Conservation (phyloP, 2,888 invertebrate genomes). For the Yponomeuta malinellus region DNA sequence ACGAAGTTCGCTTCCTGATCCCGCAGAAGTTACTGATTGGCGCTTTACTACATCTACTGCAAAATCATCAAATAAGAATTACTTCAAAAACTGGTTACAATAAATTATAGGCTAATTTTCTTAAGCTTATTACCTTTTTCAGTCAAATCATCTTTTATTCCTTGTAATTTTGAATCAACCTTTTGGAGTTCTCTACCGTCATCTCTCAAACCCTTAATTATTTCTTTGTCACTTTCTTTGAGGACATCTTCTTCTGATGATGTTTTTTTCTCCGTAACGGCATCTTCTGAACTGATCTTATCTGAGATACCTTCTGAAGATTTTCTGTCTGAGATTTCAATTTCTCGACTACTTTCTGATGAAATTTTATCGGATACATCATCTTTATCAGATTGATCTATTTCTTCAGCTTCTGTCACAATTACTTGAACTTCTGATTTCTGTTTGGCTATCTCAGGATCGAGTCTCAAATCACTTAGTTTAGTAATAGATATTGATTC, state of each 20-base stretch:
- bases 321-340: conserved; percentile 69
- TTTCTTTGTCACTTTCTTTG: conserved; percentile 34
- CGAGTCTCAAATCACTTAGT: conserved; percentile 54
- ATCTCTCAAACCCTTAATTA: conserved; percentile 25
- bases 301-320: conserved; percentile 72
- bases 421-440: conserved; percentile 67
- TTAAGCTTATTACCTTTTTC: conserved; percentile 40
- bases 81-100: not conserved
- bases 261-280: conserved; percentile 69
- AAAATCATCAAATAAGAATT: not conserved
- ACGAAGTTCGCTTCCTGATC: conserved; percentile 62
- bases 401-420: conserved; percentile 68
- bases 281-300: conserved; percentile 70
- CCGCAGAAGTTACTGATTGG: conserved; percentile 65
- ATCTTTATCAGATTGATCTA: conserved; percentile 63
- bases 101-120: not conserved
- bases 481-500: conserved; percentile 67
- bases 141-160: conserved; percentile 37
- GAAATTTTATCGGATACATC: conserved; percentile 70
- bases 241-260: conserved; percentile 62
- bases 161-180: conserved; percentile 32
- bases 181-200: conserved; percentile 34
- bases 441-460: conserved; percentile 35
- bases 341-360: conserved; percentile 68
- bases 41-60: conserved; percentile 50